Conservation (phyloP, 2,113 vertebrate genomes). For the Antechinus flavipes region DNA sequence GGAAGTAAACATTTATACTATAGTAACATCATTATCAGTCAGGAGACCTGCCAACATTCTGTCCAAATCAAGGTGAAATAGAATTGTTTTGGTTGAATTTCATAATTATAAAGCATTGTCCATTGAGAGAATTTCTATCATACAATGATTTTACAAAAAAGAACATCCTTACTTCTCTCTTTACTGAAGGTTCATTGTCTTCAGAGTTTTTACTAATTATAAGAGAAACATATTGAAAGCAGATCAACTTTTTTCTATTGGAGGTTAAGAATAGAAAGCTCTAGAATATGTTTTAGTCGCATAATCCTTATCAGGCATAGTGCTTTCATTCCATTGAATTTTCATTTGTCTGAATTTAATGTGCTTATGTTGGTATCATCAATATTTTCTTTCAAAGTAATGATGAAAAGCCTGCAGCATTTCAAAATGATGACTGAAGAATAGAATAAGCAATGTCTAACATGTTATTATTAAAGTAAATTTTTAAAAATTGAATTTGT, state of each 20-base stretch:
- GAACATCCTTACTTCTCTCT: background rate
- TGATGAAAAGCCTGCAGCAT: background rate
- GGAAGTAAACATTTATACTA: background rate
- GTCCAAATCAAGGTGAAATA: background rate
- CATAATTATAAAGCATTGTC: background rate
- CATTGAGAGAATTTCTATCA: background rate
- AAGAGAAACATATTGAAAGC: background rate
- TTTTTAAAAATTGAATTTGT: conserved; percentile 38
- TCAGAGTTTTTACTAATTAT: background rate
- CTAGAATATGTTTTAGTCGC: conserved; percentile 4
- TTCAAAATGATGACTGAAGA: conserved; percentile 11
- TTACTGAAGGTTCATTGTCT: background rate
- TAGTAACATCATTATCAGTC: background rate
- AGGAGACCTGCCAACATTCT: background rate
- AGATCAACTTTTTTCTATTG: background rate
- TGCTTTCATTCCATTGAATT: conserved; percentile 1
- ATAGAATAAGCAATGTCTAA: conserved; percentile 20
- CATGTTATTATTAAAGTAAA: conserved; percentile 25
- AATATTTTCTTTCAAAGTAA: background rate
- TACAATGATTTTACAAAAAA: background rate
- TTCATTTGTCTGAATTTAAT: conserved; percentile 27
- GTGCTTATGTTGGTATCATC: conserved; percentile 8
- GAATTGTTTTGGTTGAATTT: background rate
- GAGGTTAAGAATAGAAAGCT: background rate
- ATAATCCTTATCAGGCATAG: background rate